Conservation (phyloP, 2,888 invertebrate genomes). For the Teleogryllus oceanicus region DNA sequence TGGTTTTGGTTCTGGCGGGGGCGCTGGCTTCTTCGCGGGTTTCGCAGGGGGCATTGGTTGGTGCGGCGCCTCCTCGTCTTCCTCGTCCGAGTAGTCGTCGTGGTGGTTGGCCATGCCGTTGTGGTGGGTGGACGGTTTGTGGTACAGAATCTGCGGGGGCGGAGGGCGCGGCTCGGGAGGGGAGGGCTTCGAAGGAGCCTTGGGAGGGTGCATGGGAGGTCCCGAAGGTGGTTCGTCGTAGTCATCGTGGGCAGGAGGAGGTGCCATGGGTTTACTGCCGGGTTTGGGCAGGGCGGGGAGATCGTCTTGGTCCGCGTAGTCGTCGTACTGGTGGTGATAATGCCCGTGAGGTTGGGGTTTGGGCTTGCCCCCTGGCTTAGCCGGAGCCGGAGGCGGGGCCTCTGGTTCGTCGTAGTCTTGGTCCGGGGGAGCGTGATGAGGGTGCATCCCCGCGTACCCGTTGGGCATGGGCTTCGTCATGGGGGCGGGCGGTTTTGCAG, state of each 20-base stretch:
- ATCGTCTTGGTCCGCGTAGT: neutral
- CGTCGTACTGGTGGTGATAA: neutral
- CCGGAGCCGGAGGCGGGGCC: neutral
- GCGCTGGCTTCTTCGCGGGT: conserved; percentile 23
- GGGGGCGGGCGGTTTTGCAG: neutral
- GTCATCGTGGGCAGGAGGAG: neutral
- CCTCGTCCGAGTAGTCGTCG: neutral
- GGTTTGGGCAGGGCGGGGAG: neutral
- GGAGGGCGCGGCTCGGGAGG: neutral
- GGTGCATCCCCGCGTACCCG: neutral
- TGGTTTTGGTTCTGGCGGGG: neutral
- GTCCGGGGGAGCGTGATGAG: neutral
- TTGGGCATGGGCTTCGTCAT: neutral
- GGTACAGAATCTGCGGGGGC: neutral
- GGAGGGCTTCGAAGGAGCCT: neutral
- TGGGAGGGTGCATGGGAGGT: conserved; percentile 25
- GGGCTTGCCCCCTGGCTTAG: neutral
- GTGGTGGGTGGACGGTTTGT: neutral
- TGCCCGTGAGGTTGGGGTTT: neutral
- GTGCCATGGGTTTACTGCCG: too few relatives aligned
- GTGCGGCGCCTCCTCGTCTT: neutral
- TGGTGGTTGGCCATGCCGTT: neutral
- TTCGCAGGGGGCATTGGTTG: neutral
- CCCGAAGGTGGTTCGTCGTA: conserved; percentile 20
- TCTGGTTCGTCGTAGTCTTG: conserved; percentile 23